Evolutionary conservation across 1,140 invertebrate genomes (phyloP).

Genomic region (Gyrodactylus salaris): DNA sequence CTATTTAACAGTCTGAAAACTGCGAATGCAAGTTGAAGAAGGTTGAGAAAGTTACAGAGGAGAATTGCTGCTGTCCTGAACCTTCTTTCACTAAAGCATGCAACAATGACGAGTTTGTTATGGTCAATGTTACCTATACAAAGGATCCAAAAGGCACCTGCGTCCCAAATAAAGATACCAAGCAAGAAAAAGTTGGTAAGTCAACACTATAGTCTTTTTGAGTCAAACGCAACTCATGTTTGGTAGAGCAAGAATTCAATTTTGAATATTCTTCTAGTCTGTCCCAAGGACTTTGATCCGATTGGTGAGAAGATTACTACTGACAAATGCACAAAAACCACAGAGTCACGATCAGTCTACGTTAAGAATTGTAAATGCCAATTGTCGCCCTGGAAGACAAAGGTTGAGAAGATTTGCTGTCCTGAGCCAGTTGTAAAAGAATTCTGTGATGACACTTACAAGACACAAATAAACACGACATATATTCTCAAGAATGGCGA

Average conservation of each 20-base stretch:
- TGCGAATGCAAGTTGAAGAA: too few relatives aligned
- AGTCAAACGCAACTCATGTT: too few relatives aligned
- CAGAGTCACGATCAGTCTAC: background rate
- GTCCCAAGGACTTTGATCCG: too few relatives aligned
- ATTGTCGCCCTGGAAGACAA: background rate
- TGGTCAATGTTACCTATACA: background rate
- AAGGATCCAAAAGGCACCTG: background rate
- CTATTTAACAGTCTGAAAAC: too few relatives aligned
- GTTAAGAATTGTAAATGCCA: background rate
- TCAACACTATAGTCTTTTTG: too few relatives aligned
- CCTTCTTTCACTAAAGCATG: too few relatives aligned
- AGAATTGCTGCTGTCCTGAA: too few relatives aligned
- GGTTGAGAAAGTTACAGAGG: too few relatives aligned
- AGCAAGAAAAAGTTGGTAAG: background rate
- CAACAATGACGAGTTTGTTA: too few relatives aligned
- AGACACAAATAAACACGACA: background rate
- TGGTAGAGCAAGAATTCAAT: too few relatives aligned
- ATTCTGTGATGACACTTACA: background rate
- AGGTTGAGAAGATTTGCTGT: background rate
- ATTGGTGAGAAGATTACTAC: background rate
- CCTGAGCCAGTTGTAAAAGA: background rate
- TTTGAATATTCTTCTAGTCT: too few relatives aligned
- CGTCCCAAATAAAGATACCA: background rate
- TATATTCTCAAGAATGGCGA: background rate
- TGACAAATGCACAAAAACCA: background rate